A percentile compares a stretch with the other conserved stretches of the same genome.
phyloP scores from a whole-genome alignment of 2,797 vertebrate genomes.

The Triplophysa bombifrons region DNA sequence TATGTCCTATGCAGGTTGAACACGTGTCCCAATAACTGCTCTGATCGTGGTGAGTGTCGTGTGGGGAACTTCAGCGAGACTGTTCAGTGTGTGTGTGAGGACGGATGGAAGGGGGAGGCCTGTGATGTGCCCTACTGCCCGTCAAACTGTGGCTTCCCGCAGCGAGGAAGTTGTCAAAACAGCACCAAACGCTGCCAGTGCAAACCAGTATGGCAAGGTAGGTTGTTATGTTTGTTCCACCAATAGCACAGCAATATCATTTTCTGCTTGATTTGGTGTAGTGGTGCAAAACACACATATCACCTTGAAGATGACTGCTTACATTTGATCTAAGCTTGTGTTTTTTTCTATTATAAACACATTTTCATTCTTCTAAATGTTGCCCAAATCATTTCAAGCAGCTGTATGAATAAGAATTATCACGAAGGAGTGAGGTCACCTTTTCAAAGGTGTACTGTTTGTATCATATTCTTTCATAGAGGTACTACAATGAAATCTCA shows the following conservation, averaged over 20 bases:
- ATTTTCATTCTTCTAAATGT: not conserved
- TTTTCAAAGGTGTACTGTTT: not conserved
- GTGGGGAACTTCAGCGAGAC: slow-evolving; percentile 67
- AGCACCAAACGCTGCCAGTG: slow-evolving; percentile 79
- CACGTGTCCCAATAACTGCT: slow-evolving; percentile 93
- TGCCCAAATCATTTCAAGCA: not conserved
- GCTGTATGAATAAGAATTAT: not conserved
- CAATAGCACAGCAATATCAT: not conserved
- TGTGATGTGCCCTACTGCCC: slow-evolving; percentile 90
- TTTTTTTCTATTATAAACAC: too few relatives aligned
- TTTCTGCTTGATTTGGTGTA: not conserved
- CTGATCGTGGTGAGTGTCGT: slow-evolving; percentile 84
- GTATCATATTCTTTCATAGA: not conserved
- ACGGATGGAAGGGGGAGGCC: slow-evolving; percentile 89
- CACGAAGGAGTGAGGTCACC: not conserved
- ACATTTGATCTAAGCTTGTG: not conserved
- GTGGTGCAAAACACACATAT: not conserved
- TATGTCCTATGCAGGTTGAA: slow-evolving; percentile 76
- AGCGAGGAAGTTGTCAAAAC: slow-evolving; percentile 78
- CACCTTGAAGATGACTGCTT: not conserved
- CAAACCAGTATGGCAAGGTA: slow-evolving; percentile 88
- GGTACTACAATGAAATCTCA: not conserved
- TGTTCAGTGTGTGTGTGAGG: slow-evolving; percentile 83
- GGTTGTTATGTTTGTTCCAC: slow-evolving; percentile 39
- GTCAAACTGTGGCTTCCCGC: slow-evolving; percentile 79